Conservation (phyloP, 1,140 invertebrate genomes). For the Drosophila pruinosa region DNA sequence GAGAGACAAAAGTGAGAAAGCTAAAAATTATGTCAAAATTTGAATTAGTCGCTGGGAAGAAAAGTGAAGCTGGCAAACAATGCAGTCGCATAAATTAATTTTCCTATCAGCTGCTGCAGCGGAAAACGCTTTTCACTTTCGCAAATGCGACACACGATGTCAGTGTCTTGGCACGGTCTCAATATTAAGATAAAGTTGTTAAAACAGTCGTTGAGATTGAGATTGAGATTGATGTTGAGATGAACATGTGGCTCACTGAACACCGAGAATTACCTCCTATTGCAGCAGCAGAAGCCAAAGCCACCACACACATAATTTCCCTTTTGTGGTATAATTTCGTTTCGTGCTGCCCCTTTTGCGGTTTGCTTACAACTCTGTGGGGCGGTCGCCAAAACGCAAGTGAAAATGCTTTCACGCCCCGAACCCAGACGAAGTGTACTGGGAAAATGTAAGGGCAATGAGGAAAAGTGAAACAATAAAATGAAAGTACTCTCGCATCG, state of each 20-base stretch:
- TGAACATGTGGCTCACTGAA: conserved; percentile 36
- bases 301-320: conserved; percentile 18
- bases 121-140: conserved; percentile 73
- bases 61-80: conserved; percentile 48
- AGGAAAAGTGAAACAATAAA: conserved; percentile 36
- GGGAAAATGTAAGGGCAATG: conserved; percentile 56
- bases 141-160: conserved; percentile 30
- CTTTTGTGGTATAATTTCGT: conserved; percentile 31
- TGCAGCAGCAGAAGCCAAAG: conserved; percentile 8
- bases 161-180: conserved; percentile 39
- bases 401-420: conserved; percentile 51
- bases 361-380: conserved; percentile 30
- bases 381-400: not conserved
- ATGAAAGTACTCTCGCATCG: conserved; percentile 9
- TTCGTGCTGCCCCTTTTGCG: conserved; percentile 36
- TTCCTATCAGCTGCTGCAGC: conserved; percentile 54
- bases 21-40: conserved; percentile 79
- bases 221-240: not conserved
- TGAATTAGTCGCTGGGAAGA: conserved; percentile 63
- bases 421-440: not conserved
- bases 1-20: conserved; percentile 69
- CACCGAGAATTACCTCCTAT: conserved; percentile 45
- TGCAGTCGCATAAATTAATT: conserved; percentile 67
- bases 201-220: no score
- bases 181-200: conserved; percentile 37